A percentile compares a stretch with the other conserved stretches of the same genome.
These are phyloP conservation scores for Petrocephalus schoutedeni DNA, from an alignment of 2,797 vertebrate species.

Conservation along the genomic window DNA sequence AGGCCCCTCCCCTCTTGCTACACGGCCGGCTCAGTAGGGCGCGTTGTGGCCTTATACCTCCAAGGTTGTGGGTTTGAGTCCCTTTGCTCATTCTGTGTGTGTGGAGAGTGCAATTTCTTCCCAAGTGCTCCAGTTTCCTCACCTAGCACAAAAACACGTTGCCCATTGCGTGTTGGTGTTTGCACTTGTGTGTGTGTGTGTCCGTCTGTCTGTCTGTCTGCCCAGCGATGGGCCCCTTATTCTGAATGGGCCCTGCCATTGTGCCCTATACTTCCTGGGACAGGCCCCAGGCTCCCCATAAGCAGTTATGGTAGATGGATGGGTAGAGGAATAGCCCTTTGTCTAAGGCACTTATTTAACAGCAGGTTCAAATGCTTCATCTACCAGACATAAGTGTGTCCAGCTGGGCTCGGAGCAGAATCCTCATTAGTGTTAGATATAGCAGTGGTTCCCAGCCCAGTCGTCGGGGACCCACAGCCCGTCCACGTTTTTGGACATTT, in stretches of 20 bases:
- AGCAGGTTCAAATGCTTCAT: neutral
- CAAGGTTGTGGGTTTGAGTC: neutral
- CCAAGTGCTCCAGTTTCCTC: neutral
- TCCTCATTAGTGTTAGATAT: constrained; percentile 9
- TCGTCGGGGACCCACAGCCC: neutral
- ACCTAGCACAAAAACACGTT: neutral
- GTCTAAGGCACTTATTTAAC: neutral
- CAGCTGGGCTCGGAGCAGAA: neutral
- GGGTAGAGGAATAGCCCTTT: neutral
- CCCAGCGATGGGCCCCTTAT: neutral
- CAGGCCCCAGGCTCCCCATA: neutral
- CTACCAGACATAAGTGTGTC: neutral
- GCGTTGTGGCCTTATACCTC: neutral
- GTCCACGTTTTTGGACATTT: neutral
- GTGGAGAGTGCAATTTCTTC: neutral
- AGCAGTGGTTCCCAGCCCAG: neutral
- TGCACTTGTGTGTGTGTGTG: neutral
- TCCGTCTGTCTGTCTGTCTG: too few relatives aligned
- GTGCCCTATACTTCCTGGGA: neutral
- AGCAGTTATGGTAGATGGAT: neutral
- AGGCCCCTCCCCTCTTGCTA: neutral
- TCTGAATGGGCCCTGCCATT: neutral
- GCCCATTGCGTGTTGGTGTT: neutral
- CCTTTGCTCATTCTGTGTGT: neutral
- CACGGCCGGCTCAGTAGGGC: neutral